Base-by-base conservation (phyloP, 2,113 vertebrate genomes). In the Ochotona princeps region DNA sequence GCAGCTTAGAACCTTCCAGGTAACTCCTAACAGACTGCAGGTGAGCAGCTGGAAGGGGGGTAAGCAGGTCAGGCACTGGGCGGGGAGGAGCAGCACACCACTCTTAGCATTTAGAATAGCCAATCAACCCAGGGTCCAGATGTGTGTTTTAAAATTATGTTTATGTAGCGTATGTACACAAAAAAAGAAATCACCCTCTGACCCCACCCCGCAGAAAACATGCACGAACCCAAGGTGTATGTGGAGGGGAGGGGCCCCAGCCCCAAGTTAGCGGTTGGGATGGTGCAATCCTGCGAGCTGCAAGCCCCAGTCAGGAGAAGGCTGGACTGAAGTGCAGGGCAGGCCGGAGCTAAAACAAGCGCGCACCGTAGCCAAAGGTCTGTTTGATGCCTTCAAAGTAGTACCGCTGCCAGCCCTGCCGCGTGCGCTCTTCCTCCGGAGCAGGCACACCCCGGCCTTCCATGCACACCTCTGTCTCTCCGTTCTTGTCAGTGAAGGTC, bases 381-480 rank as follows among this genome's bases (percentile, higher is more conserved):
- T 99, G 99, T 98, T 99, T 99, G 96, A 99, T 99, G 98, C 99
- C 98, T 94, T 99, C 98, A 0, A 99, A 99, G 97, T 99, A 99
- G 95, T 99, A 99, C 93, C 98, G 98, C 96, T 97, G 98, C 99
- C 99, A 99, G 87, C 99, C 99, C 97, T 99, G 98, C 95, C 98
- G 98, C 85, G 99, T 99, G 95, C 98, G 96, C 92, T 99, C 99
- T 90, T 99, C 99, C 97, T 99, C 99, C 0, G 96, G 98, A 26
- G 97, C 97, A 35, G 99, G 99, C 78, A 99, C 96, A 8, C 98
- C 99, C 38, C 96, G 97, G 86, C 98, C 99, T 94, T 99, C 98
- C 97, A 99, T 97, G 91, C 92, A 97, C 74, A 99, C 96, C 96
- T 98, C 98, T 0, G 99, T 99, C 98, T 99, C 98, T 0, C 98